Percentiles rank a stretch among this genome's conserved stretches.
Conservation (phyloP, 2,888 invertebrate species). For the Troglohyphantes excavatus region DNA sequence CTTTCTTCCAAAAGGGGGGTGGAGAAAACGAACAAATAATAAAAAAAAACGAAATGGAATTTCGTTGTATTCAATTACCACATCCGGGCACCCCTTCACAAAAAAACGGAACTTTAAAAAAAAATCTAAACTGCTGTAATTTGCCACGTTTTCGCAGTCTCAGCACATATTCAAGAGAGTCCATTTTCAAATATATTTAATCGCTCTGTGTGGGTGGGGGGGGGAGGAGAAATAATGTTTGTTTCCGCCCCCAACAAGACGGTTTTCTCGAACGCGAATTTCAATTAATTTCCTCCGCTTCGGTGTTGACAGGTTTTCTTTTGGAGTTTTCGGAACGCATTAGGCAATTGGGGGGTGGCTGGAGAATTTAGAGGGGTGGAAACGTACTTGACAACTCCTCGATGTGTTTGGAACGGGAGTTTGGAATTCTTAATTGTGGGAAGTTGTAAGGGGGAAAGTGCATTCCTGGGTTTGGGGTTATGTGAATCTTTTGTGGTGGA, state of each 20-base stretch:
- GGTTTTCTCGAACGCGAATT: not conserved
- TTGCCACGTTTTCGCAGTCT: not conserved
- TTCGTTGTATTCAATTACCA: slow-evolving; percentile 8
- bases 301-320: not conserved
- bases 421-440: too few relatives aligned
- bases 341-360: too few relatives aligned
- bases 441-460: too few relatives aligned
- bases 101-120: not conserved
- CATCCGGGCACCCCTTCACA: not conserved
- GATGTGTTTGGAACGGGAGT: too few relatives aligned
- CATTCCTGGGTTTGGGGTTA: too few relatives aligned
- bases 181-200: not conserved
- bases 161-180: not conserved
- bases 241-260: not conserved
- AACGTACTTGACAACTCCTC: too few relatives aligned
- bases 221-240: not conserved
- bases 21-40: not conserved
- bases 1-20: too few relatives aligned
- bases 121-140: not conserved
- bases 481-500: too few relatives aligned
- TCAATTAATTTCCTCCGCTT: not conserved
- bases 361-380: too few relatives aligned
- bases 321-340: not conserved
- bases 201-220: not conserved
- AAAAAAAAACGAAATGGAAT: not conserved